A percentile compares a stretch with the other conserved stretches of the same genome.
Conservation (phyloP, 2,888 invertebrate species). For the Ophion obscuratus region DNA sequence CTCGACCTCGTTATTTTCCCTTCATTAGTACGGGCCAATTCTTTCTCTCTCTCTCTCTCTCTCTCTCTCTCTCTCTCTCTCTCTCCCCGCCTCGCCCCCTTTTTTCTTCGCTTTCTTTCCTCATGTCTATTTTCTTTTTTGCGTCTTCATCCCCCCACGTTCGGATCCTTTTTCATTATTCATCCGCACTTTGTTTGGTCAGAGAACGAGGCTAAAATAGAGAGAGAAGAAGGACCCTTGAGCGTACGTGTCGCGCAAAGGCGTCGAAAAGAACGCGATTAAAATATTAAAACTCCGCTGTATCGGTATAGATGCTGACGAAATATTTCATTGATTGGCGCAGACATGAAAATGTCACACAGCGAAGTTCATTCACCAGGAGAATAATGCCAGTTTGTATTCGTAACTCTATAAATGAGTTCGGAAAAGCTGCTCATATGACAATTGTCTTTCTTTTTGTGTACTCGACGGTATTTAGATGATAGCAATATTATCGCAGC, state of each 20-base stretch:
- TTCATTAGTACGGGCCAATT: constrained; percentile 63
- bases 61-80: constrained; percentile 26
- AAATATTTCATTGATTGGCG: background rate
- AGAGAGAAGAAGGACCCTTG: constrained; percentile 8
- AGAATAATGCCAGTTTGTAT: background rate
- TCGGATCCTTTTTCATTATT: background rate
- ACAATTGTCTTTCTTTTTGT: background rate
- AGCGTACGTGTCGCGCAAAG: constrained; percentile 46
- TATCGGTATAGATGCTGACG: background rate
- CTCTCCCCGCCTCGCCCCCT: constrained; percentile 8
- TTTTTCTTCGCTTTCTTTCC: background rate
- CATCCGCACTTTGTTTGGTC: constrained; percentile 36
- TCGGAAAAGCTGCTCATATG: background rate
- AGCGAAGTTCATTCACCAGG: background rate
- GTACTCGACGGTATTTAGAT: background rate
- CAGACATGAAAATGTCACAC: background rate
- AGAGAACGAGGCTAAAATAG: constrained; percentile 20
- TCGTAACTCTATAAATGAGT: background rate
- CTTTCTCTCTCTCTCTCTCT: constrained; percentile 27
- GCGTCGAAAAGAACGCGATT: constrained; percentile 36
- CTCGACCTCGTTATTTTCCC: constrained; percentile 66
- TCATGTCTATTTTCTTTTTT: background rate
- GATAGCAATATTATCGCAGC: background rate
- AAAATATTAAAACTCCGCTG: constrained; percentile 33
- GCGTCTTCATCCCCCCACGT: background rate